Conservation (phyloP, 2,888 invertebrate species). For the Chaitophorus viminalis region DNA sequence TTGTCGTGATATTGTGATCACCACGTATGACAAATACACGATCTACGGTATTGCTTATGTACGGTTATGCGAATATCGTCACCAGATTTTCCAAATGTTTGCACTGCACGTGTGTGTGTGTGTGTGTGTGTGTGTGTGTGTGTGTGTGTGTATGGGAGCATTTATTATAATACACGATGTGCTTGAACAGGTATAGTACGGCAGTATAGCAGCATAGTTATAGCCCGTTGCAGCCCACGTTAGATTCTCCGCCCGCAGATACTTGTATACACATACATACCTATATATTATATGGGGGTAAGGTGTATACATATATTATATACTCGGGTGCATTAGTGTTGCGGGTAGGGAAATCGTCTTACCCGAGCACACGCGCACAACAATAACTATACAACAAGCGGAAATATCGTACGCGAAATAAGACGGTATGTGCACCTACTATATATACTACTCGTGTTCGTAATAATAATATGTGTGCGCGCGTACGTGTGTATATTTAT, state of each 20-base stretch:
- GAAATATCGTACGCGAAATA: conserved; percentile 25
- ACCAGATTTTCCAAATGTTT: not conserved
- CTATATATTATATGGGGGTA: too few species aligned
- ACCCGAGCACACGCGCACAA: not conserved
- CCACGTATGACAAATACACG: not conserved
- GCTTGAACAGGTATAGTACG: not conserved
- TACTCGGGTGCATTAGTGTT: too few species aligned
- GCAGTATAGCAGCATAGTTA: not conserved
- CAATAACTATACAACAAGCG: not conserved
- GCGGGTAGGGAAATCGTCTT: too few species aligned
- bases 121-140: too few species aligned
- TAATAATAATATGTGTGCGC: too few species aligned
- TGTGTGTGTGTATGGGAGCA: too few species aligned
- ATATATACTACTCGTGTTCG: too few species aligned
- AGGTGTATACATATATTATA: too few species aligned
- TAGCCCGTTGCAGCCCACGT: not conserved
- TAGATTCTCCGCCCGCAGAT: not conserved
- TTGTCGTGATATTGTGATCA: too few species aligned
- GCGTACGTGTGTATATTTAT: too few species aligned
- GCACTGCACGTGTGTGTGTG: not conserved
- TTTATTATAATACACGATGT: not conserved
- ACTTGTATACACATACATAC: not conserved
- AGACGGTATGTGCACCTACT: conserved; percentile 7
- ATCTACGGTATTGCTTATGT: not conserved
- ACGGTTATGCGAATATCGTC: not conserved